Base-by-base conservation (phyloP, 2,888 invertebrate genomes). In the Euclidia mi region DNA sequence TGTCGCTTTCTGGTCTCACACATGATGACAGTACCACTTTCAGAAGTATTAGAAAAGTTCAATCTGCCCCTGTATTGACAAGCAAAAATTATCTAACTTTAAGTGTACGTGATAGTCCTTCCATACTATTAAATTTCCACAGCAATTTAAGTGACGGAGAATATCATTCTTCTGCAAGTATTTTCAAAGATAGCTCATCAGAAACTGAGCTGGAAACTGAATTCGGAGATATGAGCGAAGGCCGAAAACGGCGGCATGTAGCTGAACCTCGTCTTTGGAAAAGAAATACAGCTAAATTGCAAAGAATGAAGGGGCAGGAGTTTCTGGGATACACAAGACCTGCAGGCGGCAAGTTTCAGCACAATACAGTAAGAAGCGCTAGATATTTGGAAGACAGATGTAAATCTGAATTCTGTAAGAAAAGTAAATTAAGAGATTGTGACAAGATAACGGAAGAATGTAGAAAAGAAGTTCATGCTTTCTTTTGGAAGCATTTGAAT, bases 231-330 rank as follows among this genome's bases (percentile, higher is more conserved):
- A 38, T 38, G 38, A 38, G 4, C 38, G 11, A 2, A 31, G 31
- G 31, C 31, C 11, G 11, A 31, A 31, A 31, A 10, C 31, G 31
- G 3, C 14, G 14, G 12, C 34, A 34, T 14, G 6, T 12, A 34
- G 34, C 14, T 14, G 11, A 34, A 12, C 12, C 12, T 14, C 11
- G 4, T 34, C 34, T 34, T 14, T 34, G 29, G 38, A 40, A 28
- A 48, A 40, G 31, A 41, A 41, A 41, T 28, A 25, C 14, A 28
- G 41, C 41, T 28, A 41, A 41, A 41, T 28, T 41, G 14, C 41
- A 28, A 28, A 25, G 41, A 41, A 41, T 41, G 41, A 41, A 41
- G 28, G 41, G 41, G 25, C 14, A 41, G n/a, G 25, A 41, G 12
- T 41, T 41, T 28, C 28, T 41, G 41, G 41, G 41, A 41, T 41